These are phyloP conservation scores for Tethea ocularis DNA, from an alignment of 2,888 invertebrate species.

Conservation along the genomic window DNA sequence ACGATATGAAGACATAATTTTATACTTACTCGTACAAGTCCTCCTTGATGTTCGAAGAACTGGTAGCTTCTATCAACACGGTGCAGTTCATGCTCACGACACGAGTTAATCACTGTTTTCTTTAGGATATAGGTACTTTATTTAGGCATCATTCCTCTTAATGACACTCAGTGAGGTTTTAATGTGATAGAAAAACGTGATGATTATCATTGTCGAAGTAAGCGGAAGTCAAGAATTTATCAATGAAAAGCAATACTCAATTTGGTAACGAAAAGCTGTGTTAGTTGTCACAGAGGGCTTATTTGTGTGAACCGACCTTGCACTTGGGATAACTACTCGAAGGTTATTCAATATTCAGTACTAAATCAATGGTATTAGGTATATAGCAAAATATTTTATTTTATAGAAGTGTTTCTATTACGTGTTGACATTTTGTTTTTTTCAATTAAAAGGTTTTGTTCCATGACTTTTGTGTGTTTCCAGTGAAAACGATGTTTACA, in stretches of 20 bases:
- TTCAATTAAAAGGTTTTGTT: no score
- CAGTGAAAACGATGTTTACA: no score
- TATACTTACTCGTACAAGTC: conserved; percentile 70
- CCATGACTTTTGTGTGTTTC: no score
- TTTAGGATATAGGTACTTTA: conserved; percentile 6
- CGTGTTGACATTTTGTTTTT: not conserved
- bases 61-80: conserved; percentile 57
- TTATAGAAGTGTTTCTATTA: not conserved
- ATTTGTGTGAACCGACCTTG: not conserved
- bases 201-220: not conserved
- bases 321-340: not conserved
- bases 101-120: conserved; percentile 14
- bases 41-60: conserved; percentile 60
- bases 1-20: not conserved
- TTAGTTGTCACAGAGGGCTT: conserved; percentile 29
- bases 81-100: conserved; percentile 51
- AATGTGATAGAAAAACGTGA: not conserved
- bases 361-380: no score
- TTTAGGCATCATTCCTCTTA: not conserved
- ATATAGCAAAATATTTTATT: no score
- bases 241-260: conserved; percentile 20
- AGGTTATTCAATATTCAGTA: no score
- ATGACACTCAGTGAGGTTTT: not conserved
- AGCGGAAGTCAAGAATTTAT: not conserved
- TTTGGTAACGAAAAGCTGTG: conserved; percentile 53